A percentile compares a stretch with the other conserved stretches of the same genome.
Conservation (phyloP, 1,140 invertebrate genomes). For the Bradynema listronoti region DNA sequence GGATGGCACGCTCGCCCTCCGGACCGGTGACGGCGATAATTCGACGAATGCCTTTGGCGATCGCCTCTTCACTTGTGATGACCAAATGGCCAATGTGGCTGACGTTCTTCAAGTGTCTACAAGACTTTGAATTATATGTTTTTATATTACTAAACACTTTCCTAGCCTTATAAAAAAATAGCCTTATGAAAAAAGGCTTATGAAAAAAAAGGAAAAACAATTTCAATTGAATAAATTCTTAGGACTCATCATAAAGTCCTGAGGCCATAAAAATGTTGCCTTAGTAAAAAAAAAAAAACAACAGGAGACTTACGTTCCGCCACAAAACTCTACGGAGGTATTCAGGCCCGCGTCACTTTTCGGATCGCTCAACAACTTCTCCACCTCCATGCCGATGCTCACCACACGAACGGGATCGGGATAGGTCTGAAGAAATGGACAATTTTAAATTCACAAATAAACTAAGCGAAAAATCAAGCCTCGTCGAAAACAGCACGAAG, state of each 20-base stretch:
- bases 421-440: slow-evolving; percentile 67
- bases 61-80: slow-evolving; percentile 93
- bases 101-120: slow-evolving; percentile 74
- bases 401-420: slow-evolving; percentile 96
- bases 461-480: slow-evolving; percentile 48
- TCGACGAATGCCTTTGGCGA: slow-evolving; percentile 92
- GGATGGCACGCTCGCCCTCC: slow-evolving; percentile 49
- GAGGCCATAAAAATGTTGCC: not conserved
- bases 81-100: slow-evolving; percentile 88
- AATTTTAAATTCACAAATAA: not conserved
- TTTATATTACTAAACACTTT: no score
- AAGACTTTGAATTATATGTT: no score
- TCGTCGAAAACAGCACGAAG: slow-evolving; percentile 97
- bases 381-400: slow-evolving; percentile 83
- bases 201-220: slow-evolving; percentile 27
- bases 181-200: no score
- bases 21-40: slow-evolving; percentile 89
- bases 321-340: slow-evolving; percentile 98
- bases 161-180: no score
- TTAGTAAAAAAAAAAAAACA: slow-evolving; percentile 5
- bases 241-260: no score
- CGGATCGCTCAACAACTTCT: slow-evolving; percentile 79
- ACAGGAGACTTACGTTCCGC: slow-evolving; percentile 72
- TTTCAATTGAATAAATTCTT: no score
- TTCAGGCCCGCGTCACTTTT: slow-evolving; percentile 68